Base-by-base conservation (phyloP, 2,113 vertebrate species). In the Haliaeetus leucogaster region DNA sequence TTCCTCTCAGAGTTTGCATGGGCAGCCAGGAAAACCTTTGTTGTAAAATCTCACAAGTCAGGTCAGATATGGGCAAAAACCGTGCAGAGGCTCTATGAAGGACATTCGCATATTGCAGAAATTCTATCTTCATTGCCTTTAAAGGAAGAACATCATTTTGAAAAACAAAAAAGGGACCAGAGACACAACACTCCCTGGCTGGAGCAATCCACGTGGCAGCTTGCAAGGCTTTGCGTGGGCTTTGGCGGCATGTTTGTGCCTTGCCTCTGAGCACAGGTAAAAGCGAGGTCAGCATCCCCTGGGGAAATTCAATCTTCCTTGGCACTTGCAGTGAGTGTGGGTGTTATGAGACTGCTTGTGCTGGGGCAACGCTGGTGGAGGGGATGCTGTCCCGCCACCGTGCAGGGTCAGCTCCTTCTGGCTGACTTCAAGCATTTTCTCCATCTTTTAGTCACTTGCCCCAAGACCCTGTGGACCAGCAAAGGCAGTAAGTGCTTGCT, bases 191-290 rank as follows among this genome's bases (percentile, higher is more conserved):
- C 7, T 40, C 10, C 15, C 15, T 66, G 1, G 4, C 4, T 70
- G 36, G 42, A 82, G 22, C 0, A 0, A 66, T 29, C 18, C 26
- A 21, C 7, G 2, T 6, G 15, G 42, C 30, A 2, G 0, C 25
- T 77, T 71, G 29, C 30, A n/a, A 42, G 15, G 23, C 22, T 68
- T 79, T 83, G 22, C 43, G 20, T 0, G 9, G 40, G 52, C 7
- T 82, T 72, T 63, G 45, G 11, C 55, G 83, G 55, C 50, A 48
- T 1, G 2, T 32, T 32, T 48, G 5, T 79, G 50, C 36, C 61
- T 86, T 90, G 26, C 9, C 30, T 85, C 45, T 56, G 55, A 71
- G 26, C n/a, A n/a, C 7, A 61, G 21, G 58, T 48, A 30, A 58
- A 83, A 56, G 26, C 2, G 1, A 95, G 30, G 15, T 53, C 45